These are phyloP conservation scores for Aphelinus atriplicis DNA, from an alignment of 1,140 invertebrate genomes.

Conservation along the genomic window DNA sequence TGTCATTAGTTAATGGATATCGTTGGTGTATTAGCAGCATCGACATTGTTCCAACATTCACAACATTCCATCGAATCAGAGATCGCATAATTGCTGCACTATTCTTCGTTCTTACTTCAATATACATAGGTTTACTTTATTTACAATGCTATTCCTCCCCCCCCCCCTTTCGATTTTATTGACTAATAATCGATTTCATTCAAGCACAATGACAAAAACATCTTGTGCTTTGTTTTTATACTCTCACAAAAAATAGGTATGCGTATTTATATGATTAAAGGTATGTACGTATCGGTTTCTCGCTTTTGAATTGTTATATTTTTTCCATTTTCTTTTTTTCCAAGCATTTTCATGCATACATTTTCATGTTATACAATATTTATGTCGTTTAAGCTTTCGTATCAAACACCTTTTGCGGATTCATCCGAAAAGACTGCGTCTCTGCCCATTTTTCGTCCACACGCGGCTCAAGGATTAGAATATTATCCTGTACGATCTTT, in stretches of 20 bases:
- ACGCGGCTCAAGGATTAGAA: conserved; percentile 7
- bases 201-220: conserved; percentile 46
- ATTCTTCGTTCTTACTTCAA: conserved; percentile 23
- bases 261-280: conserved; percentile 28
- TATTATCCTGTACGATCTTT: not conserved
- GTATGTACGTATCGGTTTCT: conserved; percentile 22
- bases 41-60: conserved; percentile 50
- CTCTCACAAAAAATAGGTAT: conserved; percentile 53
- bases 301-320: conserved; percentile 13
- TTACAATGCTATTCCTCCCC: conserved; percentile 45
- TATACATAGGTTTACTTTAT: conserved; percentile 42
- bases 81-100: not conserved
- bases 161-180: conserved; percentile 51
- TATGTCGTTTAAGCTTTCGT: conserved; percentile 28
- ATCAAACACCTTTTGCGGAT: conserved; percentile 23
- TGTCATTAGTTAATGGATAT: conserved; percentile 14
- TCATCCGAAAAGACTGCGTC: not conserved
- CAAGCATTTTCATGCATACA: conserved; percentile 31
- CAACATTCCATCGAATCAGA: conserved; percentile 43
- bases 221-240: conserved; percentile 48
- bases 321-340: conserved; percentile 12
- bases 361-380: conserved; percentile 19
- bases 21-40: conserved; percentile 52
- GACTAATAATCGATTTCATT: conserved; percentile 50
- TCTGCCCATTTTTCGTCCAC: not conserved